Evolutionary conservation across 35 echinoderm and acorn worm species (phyloP).

Genomic region (Hemicentrotus pulcherrimus): DNA sequence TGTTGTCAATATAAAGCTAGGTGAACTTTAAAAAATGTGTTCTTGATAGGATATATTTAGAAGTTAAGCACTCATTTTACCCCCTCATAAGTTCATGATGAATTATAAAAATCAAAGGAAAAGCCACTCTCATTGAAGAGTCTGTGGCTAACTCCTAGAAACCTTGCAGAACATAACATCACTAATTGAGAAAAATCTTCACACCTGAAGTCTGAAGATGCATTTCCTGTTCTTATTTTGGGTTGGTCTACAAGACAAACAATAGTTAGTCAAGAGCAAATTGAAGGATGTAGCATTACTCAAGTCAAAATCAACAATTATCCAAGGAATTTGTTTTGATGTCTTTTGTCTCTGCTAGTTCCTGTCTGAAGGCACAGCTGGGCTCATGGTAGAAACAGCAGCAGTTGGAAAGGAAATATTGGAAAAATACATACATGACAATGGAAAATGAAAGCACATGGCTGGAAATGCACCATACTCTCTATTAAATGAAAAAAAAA

Average conservation of each 20-base stretch:
- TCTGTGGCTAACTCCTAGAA: too few relatives aligned
- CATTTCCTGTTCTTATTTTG: not conserved
- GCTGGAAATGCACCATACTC: not conserved
- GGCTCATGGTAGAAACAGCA: not conserved
- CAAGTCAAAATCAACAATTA: not conserved
- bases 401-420: not conserved
- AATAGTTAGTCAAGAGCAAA: not conserved
- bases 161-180: too few relatives aligned
- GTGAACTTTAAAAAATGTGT: too few relatives aligned
- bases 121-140: too few relatives aligned
- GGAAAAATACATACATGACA: not conserved
- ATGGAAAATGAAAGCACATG: not conserved
- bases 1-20: too few relatives aligned
- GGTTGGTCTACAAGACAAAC: not conserved
- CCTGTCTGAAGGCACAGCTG: not conserved
- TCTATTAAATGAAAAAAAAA: not conserved
- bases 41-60: too few relatives aligned
- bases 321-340: not conserved
- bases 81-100: too few relatives aligned
- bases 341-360: not conserved
- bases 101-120: too few relatives aligned
- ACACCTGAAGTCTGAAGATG: not conserved
- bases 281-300: not conserved
- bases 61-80: too few relatives aligned
- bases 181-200: too few relatives aligned